A percentile compares a stretch with the other conserved stretches of the same genome.
Evolutionary conservation across 2,113 vertebrate species (phyloP).

Genomic region (Bungarus multicinctus): DNA sequence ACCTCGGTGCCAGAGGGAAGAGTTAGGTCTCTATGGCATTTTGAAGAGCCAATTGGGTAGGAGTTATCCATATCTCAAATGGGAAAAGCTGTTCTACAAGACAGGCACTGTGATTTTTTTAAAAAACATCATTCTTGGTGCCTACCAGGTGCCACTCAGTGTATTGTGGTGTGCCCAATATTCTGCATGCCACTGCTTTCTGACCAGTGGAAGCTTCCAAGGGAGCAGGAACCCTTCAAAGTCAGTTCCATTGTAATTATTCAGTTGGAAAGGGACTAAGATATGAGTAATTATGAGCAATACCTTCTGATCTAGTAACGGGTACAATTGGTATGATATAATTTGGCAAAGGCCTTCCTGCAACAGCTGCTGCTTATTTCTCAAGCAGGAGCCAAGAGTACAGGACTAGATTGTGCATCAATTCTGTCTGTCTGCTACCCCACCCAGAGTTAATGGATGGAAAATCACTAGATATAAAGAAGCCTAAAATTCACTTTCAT

Average conservation of each 20-base stretch:
- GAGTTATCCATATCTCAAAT: not conserved
- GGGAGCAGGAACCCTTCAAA: not conserved
- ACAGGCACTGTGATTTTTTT: not conserved
- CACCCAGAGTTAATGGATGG: not conserved
- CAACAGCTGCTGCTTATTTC: not conserved
- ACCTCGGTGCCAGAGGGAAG: not conserved
- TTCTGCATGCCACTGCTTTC: not conserved
- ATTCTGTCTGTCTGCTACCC: not conserved
- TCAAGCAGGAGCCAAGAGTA: not conserved
- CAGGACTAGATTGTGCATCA: not conserved
- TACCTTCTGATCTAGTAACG: not conserved
- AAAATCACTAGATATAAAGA: not conserved
- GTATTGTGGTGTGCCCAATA: not conserved
- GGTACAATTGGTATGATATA: not conserved
- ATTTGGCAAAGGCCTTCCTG: not conserved
- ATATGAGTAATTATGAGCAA: not conserved
- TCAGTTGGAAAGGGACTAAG: not conserved
- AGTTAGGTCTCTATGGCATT: not conserved
- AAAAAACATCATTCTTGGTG: not conserved
- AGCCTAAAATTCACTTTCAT: not conserved
- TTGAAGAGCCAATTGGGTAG: not conserved
- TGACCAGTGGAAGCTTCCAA: not conserved
- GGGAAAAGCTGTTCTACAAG: not conserved
- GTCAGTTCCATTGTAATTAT: not conserved
- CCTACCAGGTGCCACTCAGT: not conserved